Base-by-base conservation (phyloP, 2,113 vertebrate genomes). In the Stigmatopora argus region DNA sequence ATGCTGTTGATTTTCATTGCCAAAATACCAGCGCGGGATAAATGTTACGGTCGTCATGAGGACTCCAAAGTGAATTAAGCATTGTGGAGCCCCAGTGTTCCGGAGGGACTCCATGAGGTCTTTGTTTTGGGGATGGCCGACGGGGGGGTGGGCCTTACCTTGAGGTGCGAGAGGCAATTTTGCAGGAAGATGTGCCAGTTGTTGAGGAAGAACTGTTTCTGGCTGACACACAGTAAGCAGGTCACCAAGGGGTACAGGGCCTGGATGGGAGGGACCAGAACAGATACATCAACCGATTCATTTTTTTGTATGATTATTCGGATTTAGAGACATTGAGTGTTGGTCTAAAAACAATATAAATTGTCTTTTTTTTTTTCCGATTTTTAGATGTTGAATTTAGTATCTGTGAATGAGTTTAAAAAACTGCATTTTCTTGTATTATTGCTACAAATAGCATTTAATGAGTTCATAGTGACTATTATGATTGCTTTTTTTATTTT, bases 141-240 rank as follows among this genome's bases (percentile, higher is more conserved):
- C 61, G 15, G 62, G 21, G 12, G 62, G 23, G 15, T 41, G 26
- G 78, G 26, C 26, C 26, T 88, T 97, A 99, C 96, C 96, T 98
- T 99, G 74, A 99, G 93, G 88, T 98, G 97, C 17, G 97, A 99
- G 84, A 99, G 92, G 91, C 97, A 98, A 90, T 98, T 98, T 88
- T 97, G 94, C 86, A 99, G 94, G 91, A 99, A 99, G 92, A 99
- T 97, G 91, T 99, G 97, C 97, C 97, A 99, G 90, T 98, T 98
- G 93, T 94, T 98, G 91, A 98, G 94, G 92, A 98, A 99, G 93
- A 99, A 98, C 85, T 95, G 95, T 91, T 99, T 99, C 89, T 99
- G 97, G 91, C 97, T 99, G 84, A 99, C 96, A 91, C 97, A 99
- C 81, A 99, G 92, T 89, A 99, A 90, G 89, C 97, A 99, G 75